Conservation (phyloP, 2,888 invertebrate species). For the Cyclophora punctaria region DNA sequence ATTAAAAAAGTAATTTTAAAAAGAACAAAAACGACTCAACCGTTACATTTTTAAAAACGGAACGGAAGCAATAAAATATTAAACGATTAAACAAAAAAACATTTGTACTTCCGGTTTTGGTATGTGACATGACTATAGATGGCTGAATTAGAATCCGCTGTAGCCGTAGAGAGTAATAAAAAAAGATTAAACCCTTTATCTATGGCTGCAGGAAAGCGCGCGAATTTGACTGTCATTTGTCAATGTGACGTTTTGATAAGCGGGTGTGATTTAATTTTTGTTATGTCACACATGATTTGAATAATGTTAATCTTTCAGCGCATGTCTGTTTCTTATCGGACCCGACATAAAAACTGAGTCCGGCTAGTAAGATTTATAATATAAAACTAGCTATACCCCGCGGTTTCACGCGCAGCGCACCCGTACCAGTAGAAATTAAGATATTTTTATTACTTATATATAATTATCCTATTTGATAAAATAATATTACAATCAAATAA, state of each 20-base stretch:
- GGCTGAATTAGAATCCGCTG: slow-evolving; percentile 40
- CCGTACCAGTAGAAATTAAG: too few species aligned
- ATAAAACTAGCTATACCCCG: too few species aligned
- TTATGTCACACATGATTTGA: too few species aligned
- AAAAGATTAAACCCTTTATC: slow-evolving; percentile 47
- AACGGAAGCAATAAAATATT: slow-evolving; percentile 56
- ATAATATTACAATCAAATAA: too few species aligned
- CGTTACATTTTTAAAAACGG: slow-evolving; percentile 34
- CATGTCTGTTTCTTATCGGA: too few species aligned
- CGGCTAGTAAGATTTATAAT: too few species aligned
- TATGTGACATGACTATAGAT: slow-evolving; percentile 63
- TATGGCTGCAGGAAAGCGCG: slow-evolving; percentile 45
- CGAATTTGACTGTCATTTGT: slow-evolving; percentile 54
- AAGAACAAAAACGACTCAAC: slow-evolving; percentile 20
- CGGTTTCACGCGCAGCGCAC: too few species aligned
- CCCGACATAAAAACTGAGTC: too few species aligned
- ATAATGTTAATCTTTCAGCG: too few species aligned
- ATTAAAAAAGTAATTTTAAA: slow-evolving; percentile 10
- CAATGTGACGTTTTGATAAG: slow-evolving; percentile 13
- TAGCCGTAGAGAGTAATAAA: slow-evolving; percentile 3
- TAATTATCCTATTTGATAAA: too few species aligned
- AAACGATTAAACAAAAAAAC: slow-evolving; percentile 45
- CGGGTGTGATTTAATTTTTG: too few species aligned
- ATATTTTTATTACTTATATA: too few species aligned
- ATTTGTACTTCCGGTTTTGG: slow-evolving; percentile 50